A percentile compares a stretch with the other conserved stretches of the same genome.
phyloP scores from a whole-genome alignment of 2,797 vertebrate genomes.

The Acipenser transmontanus region DNA sequence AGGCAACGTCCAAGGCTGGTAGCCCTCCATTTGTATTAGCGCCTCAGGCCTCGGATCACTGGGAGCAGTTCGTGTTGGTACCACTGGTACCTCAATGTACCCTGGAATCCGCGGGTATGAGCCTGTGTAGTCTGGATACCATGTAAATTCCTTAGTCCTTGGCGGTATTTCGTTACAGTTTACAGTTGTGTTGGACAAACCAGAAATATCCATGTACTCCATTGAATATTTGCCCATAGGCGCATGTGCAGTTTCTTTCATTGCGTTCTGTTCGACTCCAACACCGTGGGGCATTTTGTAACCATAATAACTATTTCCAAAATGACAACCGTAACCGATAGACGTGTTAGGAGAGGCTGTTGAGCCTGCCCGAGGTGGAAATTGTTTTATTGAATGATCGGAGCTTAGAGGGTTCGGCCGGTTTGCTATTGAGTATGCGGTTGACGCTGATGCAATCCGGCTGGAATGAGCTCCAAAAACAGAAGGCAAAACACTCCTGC shows the following conservation, averaged over 20 bases:
- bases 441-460: slow-evolving; percentile 31
- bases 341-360: slow-evolving; percentile 38
- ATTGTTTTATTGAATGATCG: slow-evolving; percentile 24
- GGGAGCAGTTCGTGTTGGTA: slow-evolving; percentile 42
- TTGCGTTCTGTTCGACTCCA: slow-evolving; percentile 63
- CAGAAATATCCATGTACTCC: slow-evolving; percentile 71
- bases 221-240: slow-evolving; percentile 62
- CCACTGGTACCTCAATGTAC: slow-evolving; percentile 60
- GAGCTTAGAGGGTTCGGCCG: slow-evolving; percentile 25
- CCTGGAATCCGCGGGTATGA: slow-evolving; percentile 68
- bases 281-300: slow-evolving; percentile 69
- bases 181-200: slow-evolving; percentile 57
- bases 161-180: slow-evolving; percentile 60
- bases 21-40: slow-evolving; percentile 70
- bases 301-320: slow-evolving; percentile 72
- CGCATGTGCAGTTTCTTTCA: slow-evolving; percentile 62
- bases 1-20: slow-evolving; percentile 74
- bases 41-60: slow-evolving; percentile 66
- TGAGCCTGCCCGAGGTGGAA: slow-evolving; percentile 30
- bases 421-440: slow-evolving; percentile 46
- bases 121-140: slow-evolving; percentile 67
- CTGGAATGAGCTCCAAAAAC: slow-evolving; percentile 42
- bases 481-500: slow-evolving; percentile 39
- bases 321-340: slow-evolving; percentile 69
- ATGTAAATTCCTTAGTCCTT: slow-evolving; percentile 64